These are phyloP conservation scores for Hipposideros armiger DNA, from an alignment of 2,113 vertebrate species.

Conservation along the genomic window DNA sequence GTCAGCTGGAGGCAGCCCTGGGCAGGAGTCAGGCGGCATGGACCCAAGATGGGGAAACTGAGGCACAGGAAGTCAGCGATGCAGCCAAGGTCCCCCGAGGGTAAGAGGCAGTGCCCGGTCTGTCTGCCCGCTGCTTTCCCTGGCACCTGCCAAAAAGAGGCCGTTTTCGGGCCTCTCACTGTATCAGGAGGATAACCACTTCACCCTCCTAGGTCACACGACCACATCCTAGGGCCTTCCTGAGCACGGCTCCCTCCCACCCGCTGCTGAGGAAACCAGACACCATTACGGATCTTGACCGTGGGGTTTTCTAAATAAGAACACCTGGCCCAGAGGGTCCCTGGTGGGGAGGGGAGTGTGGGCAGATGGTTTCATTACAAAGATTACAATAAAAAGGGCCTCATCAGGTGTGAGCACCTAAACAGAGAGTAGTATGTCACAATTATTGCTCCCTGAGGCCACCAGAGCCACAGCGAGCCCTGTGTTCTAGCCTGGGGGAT, in stretches of 20 bases:
- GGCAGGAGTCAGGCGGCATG: not conserved
- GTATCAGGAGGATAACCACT: not conserved
- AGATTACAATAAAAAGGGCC: not conserved
- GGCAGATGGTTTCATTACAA: not conserved
- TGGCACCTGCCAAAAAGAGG: not conserved
- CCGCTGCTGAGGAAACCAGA: rapidly evolving
- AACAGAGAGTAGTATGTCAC: rapidly evolving
- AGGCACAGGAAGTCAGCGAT: not conserved
- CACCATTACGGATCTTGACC: rapidly evolving
- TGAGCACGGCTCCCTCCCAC: rapidly evolving
- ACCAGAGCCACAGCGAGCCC: rapidly evolving
- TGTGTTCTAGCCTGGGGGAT: not conserved
- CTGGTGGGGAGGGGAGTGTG: not conserved
- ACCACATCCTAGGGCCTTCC: rapidly evolving
- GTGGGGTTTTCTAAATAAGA: not conserved
- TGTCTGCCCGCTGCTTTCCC: not conserved
- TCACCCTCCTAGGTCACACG: not conserved
- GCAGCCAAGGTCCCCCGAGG: rapidly evolving
- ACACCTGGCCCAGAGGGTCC: not conserved
- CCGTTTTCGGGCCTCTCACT: no score
- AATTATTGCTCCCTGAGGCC: rapidly evolving
- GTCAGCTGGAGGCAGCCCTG: not conserved
- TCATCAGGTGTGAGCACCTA: not conserved
- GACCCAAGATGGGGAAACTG: not conserved
- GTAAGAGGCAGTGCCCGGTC: rapidly evolving